Conservation (phyloP, 1,140 invertebrate species). For the Stenopsyche tienmushanensis region DNA sequence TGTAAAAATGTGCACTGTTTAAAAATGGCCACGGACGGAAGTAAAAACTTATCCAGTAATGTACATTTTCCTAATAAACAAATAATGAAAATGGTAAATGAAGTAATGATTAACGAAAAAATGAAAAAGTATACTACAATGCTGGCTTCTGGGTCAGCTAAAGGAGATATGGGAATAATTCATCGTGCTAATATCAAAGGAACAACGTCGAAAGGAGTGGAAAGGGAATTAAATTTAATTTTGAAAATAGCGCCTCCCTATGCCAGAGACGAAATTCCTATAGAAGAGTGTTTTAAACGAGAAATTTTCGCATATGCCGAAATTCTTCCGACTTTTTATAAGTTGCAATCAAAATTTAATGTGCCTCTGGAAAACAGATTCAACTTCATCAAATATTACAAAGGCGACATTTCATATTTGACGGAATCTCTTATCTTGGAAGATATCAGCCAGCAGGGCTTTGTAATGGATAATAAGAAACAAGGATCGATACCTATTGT, state of each 20-base stretch:
- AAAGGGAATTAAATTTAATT: constrained; percentile 18
- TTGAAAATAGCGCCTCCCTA: constrained; percentile 28
- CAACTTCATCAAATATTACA: constrained; percentile 39
- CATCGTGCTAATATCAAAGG: constrained; percentile 42
- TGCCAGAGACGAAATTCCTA: constrained; percentile 31
- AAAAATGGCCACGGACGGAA: no score
- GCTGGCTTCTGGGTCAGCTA: constrained; percentile 35
- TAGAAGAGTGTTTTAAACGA: constrained; percentile 23
- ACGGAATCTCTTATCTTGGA: constrained; percentile 54
- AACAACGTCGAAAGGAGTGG: constrained; percentile 11
- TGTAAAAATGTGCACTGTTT: no score
- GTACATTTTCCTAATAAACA: constrained; percentile 20
- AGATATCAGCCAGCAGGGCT: constrained; percentile 55
- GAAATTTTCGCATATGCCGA: constrained; percentile 29
- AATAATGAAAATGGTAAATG: constrained; percentile 9
- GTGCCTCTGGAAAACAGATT: constrained; percentile 34
- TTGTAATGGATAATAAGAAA: constrained; percentile 56
- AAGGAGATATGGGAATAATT: constrained; percentile 49
- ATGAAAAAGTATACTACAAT: constrained; percentile 13
- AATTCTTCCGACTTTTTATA: constrained; percentile 13
- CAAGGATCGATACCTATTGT: constrained; percentile 52
- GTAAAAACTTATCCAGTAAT: no score
- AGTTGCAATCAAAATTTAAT: constrained; percentile 22
- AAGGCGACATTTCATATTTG: constrained; percentile 44
- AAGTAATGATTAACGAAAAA: constrained; percentile 16